Evolutionary conservation across 2,888 invertebrate genomes (phyloP).

Genomic region (Maniola hyperantus): DNA sequence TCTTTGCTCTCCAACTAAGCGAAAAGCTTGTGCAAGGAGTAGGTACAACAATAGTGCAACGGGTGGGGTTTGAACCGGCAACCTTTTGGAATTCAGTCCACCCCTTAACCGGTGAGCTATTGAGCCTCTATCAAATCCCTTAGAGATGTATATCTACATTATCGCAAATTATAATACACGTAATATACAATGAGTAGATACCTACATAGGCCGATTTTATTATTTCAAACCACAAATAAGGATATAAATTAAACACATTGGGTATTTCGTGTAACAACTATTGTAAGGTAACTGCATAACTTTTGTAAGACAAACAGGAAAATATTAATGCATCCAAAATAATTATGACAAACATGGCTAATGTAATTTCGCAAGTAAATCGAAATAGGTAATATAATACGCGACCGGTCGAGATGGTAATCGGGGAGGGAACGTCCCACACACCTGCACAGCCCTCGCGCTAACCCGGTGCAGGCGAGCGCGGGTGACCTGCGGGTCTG

Average conservation of each 20-base stretch:
- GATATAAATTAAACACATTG: slow-evolving; percentile 7
- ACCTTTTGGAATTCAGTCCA: no score
- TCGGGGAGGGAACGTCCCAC: no score
- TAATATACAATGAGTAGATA: neutral
- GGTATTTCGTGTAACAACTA: neutral
- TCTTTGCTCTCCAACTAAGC: no score
- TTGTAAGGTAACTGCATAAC: neutral
- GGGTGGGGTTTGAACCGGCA: no score
- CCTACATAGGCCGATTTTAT: neutral
- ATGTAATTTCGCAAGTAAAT: neutral
- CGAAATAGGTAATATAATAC: no score
- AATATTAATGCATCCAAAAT: slow-evolving; percentile 4
- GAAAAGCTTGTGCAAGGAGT: no score
- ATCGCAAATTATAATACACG: neutral
- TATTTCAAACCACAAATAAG: slow-evolving; percentile 22
- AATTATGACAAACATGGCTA: neutral
- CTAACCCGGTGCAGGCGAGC: no score
- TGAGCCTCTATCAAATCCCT: neutral
- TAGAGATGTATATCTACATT: neutral
- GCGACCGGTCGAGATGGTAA: no score
- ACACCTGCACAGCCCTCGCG: no score
- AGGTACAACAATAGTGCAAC: no score
- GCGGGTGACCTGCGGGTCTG: no score
- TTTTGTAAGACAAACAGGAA: slow-evolving; percentile 21
- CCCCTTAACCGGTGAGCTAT: no score